A percentile compares a stretch with the other conserved stretches of the same genome.
Evolutionary conservation across 2,888 invertebrate species (phyloP).

Genomic region (Aleiodes alternator): DNA sequence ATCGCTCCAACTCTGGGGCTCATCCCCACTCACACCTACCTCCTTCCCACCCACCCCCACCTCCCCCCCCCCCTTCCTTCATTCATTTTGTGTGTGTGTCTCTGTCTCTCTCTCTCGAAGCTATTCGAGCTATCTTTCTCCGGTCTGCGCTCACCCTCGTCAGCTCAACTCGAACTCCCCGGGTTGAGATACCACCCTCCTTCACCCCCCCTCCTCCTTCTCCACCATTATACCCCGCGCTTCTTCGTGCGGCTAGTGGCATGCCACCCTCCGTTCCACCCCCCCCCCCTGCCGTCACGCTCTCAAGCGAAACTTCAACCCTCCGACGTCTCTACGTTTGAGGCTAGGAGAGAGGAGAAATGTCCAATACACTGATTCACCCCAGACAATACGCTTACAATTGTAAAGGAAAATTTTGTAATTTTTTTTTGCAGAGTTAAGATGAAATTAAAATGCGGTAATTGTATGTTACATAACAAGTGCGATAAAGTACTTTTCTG

Average conservation of each 20-base stretch:
- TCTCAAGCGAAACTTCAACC: conserved; percentile 73
- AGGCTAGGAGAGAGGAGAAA: no score
- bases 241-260: conserved; percentile 50
- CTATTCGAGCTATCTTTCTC: conserved; percentile 45
- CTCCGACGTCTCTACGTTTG: conserved; percentile 56
- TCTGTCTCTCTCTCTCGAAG: conserved; percentile 53
- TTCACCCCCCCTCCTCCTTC: conserved; percentile 36
- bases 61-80: conserved; percentile 59
- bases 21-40: conserved; percentile 63
- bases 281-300: conserved; percentile 66
- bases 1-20: conserved; percentile 75
- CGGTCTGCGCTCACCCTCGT: conserved; percentile 48
- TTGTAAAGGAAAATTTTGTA: neutral
- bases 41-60: conserved; percentile 35
- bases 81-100: conserved; percentile 57
- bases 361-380: no score
- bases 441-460: neutral
- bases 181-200: conserved; percentile 7
- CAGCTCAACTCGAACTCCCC: conserved; percentile 46
- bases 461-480: no score
- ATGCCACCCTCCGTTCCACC: conserved; percentile 67
- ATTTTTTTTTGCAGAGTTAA: neutral
- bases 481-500: no score
- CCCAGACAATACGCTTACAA: neutral
- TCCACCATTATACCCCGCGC: conserved; percentile 47